Conservation (phyloP, 2,797 vertebrate species). For the Sardinella longiceps region DNA sequence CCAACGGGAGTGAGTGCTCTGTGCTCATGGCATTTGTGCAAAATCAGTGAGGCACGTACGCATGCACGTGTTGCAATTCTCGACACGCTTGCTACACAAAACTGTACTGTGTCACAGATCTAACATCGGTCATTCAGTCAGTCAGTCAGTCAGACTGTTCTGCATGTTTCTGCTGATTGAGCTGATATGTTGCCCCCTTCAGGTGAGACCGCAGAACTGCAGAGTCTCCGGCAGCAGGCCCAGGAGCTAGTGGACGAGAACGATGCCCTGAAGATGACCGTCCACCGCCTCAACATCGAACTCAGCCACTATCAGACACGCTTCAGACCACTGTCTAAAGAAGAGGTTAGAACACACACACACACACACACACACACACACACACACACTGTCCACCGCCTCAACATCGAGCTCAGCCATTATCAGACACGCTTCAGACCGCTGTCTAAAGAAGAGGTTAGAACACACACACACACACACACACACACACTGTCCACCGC, state of each 20-base stretch:
- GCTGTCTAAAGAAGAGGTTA: no score
- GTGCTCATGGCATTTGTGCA: no score
- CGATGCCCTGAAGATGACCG: conserved; percentile 82
- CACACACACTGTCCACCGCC: not conserved
- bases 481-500: not conserved
- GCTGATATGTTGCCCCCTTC: conserved; percentile 22
- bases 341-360: not conserved
- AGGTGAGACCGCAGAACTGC: conserved; percentile 58
- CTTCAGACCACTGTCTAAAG: conserved; percentile 62
- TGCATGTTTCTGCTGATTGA: no score
- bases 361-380: conserved; percentile 1
- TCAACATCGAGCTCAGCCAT: not conserved
- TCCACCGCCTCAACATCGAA: conserved; percentile 89
- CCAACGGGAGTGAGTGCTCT: no score
- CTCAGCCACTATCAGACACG: conserved; percentile 88
- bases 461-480: not conserved
- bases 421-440: not conserved
- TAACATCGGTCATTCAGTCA: no score
- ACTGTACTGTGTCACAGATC: no score
- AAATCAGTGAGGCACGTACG: no score
- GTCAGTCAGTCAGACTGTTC: no score
- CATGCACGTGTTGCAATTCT: no score
- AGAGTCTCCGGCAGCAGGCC: conserved; percentile 79
- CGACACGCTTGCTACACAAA: no score
- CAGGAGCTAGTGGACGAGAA: conserved; percentile 95